Evolutionary conservation across 2,797 vertebrate species (phyloP), one percentile per base, ranked within the genome.

Genomic region (Girardinus metallicus): DNA sequence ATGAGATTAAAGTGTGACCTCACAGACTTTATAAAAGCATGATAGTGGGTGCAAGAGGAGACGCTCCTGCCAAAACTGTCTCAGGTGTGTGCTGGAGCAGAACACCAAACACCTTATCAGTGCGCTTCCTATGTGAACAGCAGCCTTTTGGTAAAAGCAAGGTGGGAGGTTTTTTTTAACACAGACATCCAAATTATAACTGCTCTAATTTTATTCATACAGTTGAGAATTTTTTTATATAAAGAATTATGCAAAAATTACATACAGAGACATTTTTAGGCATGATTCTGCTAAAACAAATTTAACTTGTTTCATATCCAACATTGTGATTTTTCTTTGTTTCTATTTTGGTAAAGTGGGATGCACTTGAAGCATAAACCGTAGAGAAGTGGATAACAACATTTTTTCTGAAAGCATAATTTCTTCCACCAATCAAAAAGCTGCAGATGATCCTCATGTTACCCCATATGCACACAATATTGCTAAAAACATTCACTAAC

Each of bases 1-100:
- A 85, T 76, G 74, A 86, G 83, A 77, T 81, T 78, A 66, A 39
- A 73, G 76, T 13, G 13, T 83, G 74, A 91, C 86, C 75, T 77
- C 53, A 73, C 73, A 76, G 76, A 80, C 71, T 84, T 85, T 73
- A 70, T 83, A 83, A 82, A 77, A 49, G 53, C 78, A 64, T 5
- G 18, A 71, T 49, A 0, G 62, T 71, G 72, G 60, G 77, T 66
- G 83, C 80, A 66, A 73, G 80, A 51, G 82, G 77, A 78, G 80
- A 26, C 23, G 55, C 51, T 73, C 57, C 9, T 82, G 80, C 82
- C 83, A 91, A 79, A 71, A 36, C 16, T 7, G 70, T 79, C 80
- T 83, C 75, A 73, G 85, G 82, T 83, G 86, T 53, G 73, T 12
- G 53, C 76, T 82, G 81, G 77, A 83, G 75, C 53, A 70, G 68